Conservation (phyloP, 2,888 invertebrate species). For the Chorisops tibialis region DNA sequence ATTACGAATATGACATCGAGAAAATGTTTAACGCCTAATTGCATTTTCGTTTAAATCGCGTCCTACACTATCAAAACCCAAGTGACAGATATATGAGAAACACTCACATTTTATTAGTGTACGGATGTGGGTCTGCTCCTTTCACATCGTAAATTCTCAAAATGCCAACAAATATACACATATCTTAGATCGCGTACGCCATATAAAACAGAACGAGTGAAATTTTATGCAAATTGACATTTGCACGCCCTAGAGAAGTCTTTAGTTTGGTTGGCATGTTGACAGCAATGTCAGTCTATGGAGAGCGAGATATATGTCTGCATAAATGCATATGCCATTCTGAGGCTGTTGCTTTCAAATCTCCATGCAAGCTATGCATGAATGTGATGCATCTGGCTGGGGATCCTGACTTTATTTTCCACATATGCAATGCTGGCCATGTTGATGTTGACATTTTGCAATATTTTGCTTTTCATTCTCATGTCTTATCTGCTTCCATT, state of each 20-base stretch:
- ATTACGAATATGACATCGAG: too few relatives aligned
- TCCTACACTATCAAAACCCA: too few relatives aligned
- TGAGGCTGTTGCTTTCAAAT: conserved; percentile 23
- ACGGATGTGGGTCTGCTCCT: neutral
- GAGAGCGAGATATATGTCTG: neutral
- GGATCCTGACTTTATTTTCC: too few relatives aligned
- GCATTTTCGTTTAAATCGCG: too few relatives aligned
- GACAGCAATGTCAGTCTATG: conserved; percentile 31
- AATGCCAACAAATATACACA: conserved; percentile 28
- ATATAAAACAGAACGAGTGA: conserved; percentile 10
- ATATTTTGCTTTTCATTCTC: too few relatives aligned
- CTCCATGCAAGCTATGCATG: conserved; percentile 6
- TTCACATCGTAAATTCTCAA: conserved; percentile 23
- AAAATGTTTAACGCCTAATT: too few relatives aligned
- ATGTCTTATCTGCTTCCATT: too few relatives aligned
- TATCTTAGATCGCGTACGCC: neutral
- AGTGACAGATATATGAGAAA: neutral
- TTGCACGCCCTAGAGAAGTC: conserved; percentile 34
- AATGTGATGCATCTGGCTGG: too few relatives aligned
- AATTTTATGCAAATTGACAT: conserved; percentile 36
- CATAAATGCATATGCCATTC: conserved; percentile 13
- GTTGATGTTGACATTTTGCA: too few relatives aligned
- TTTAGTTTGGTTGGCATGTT: conserved; percentile 34
- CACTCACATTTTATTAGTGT: neutral
- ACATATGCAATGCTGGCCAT: too few relatives aligned